phyloP scores from a whole-genome alignment of 35 echinoderm and acorn worm species.

The Apostichopus parvimensis region DNA sequence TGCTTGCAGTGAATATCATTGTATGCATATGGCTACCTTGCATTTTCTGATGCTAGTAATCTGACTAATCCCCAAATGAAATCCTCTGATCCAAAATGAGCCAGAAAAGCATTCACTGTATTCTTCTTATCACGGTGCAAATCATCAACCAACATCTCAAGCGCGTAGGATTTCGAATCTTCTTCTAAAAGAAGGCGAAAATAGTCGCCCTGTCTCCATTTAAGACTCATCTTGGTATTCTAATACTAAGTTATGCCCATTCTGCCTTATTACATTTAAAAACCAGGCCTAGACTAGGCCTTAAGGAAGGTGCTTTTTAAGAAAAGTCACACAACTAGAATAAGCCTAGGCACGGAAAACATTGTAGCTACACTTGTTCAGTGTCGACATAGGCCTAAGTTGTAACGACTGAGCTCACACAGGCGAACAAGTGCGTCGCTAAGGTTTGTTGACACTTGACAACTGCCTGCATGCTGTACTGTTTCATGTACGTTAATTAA shows the following conservation, averaged over 20 bases:
- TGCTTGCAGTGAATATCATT: too few relatives aligned
- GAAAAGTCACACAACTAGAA: too few relatives aligned
- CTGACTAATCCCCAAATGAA: conserved; percentile 86
- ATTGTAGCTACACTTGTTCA: too few relatives aligned
- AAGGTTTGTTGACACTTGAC: conserved; percentile 35
- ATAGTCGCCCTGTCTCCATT: conserved; percentile 85
- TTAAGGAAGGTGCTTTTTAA: too few relatives aligned
- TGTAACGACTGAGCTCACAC: neutral
- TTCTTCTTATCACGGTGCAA: conserved; percentile 86
- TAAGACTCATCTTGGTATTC: conserved; percentile 65
- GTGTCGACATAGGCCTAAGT: neutral
- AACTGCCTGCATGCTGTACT: conserved; percentile 2
- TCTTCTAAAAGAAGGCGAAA: conserved; percentile 75
- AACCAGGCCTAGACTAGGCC: too few relatives aligned
- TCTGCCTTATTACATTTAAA: neutral
- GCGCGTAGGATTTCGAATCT: conserved; percentile 57
- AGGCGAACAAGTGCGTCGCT: neutral
- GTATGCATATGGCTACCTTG: conserved; percentile 56
- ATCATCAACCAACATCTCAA: conserved; percentile 95
- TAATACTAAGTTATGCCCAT: conserved; percentile 7
- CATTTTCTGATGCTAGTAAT: conserved; percentile 77
- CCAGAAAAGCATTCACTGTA: conserved; percentile 83
- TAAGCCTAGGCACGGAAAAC: too few relatives aligned
- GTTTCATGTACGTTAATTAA: too few relatives aligned
- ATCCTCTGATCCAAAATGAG: conserved; percentile 89